Evolutionary conservation across 2,113 vertebrate genomes (phyloP).

Genomic region (Leucosticte australis): DNA sequence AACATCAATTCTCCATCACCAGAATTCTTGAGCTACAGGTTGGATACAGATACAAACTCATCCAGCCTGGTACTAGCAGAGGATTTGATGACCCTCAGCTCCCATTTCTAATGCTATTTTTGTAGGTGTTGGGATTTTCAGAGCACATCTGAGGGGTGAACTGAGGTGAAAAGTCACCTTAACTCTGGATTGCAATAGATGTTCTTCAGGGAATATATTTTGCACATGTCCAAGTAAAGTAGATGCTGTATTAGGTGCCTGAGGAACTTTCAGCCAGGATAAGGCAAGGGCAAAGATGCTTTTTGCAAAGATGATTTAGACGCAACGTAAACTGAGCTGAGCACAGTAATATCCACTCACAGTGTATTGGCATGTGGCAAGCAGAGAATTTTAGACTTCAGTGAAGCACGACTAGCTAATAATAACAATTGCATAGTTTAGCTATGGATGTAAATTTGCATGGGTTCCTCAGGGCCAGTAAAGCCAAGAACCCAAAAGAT

Average conservation of each 20-base stretch:
- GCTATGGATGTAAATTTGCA: background rate
- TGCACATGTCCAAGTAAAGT: background rate
- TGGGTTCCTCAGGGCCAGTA: background rate
- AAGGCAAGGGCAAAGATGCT: background rate
- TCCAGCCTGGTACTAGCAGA: background rate
- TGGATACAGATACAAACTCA: background rate
- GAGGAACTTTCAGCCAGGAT: background rate
- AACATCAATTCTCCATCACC: background rate
- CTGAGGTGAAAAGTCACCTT: background rate
- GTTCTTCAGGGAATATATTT: background rate
- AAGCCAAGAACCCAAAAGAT: background rate
- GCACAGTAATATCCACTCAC: background rate
- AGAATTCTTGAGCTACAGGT: background rate
- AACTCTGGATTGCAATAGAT: background rate
- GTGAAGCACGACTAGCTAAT: background rate
- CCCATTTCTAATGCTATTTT: background rate
- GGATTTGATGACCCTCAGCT: background rate
- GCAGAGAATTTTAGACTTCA: background rate
- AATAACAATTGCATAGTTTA: background rate
- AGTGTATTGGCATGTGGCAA: background rate
- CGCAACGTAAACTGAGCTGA: background rate
- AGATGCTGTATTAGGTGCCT: background rate
- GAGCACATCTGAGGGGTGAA: background rate
- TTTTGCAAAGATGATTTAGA: background rate
- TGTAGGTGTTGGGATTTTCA: background rate